phyloP scores from a whole-genome alignment of 2,888 invertebrate species.

The Hermodice carunculata region DNA sequence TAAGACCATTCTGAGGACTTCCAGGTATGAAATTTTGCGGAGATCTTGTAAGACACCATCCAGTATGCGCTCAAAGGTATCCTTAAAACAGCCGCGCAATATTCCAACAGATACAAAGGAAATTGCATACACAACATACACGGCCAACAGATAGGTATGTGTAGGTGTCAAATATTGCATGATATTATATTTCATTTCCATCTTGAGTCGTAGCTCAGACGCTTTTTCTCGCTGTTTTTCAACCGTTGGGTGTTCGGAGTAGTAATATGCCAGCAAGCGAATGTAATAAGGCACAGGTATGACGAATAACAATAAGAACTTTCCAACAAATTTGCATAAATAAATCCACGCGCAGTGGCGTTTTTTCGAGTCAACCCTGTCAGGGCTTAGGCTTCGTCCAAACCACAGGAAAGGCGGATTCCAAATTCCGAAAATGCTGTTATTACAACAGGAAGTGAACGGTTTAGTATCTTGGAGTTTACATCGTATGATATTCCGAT shows the following conservation, averaged over 20 bases:
- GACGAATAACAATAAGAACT: conserved; percentile 29
- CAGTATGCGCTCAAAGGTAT: conserved; percentile 30
- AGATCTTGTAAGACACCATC: conserved; percentile 34
- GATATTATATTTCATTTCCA: conserved; percentile 23
- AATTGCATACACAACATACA: conserved; percentile 36
- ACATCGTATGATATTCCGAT: conserved; percentile 37
- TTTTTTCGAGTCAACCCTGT: conserved; percentile 41
- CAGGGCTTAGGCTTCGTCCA: conserved; percentile 19
- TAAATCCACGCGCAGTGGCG: conserved; percentile 37
- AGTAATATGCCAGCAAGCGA: conserved; percentile 31
- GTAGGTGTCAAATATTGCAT: conserved; percentile 36
- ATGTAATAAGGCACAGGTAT: conserved; percentile 39
- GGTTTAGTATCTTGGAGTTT: conserved; percentile 30
- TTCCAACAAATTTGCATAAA: conserved; percentile 28
- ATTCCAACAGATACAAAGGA: conserved; percentile 28
- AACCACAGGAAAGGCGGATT: conserved; percentile 37
- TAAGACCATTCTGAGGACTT: conserved; percentile 34
- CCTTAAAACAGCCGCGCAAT: no score
- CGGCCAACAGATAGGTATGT: conserved; percentile 22
- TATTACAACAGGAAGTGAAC: conserved; percentile 39
- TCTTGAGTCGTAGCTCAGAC: conserved; percentile 19
- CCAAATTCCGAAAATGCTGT: conserved; percentile 44
- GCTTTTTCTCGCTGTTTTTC: conserved; percentile 20
- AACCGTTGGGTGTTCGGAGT: conserved; percentile 33
- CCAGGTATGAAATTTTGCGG: conserved; percentile 22